A percentile compares a stretch with the other conserved stretches of the same genome.
Conservation (phyloP, 2,888 invertebrate genomes). For the Cheilosia urbana region DNA sequence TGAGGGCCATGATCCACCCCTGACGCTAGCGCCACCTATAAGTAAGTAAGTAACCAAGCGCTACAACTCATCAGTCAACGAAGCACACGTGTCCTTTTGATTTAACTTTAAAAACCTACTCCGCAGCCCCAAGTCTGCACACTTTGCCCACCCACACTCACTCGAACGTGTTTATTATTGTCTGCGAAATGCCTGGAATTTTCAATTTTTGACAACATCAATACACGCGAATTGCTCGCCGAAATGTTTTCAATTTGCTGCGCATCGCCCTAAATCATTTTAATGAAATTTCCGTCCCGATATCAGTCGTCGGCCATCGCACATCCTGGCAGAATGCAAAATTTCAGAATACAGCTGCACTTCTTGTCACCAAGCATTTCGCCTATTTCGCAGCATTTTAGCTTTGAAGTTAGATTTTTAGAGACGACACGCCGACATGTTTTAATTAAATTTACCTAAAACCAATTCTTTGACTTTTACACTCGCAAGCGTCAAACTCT, state of each 20-base stretch:
- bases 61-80: too few species aligned
- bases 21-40: too few species aligned
- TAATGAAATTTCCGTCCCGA: constrained; percentile 57
- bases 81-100: too few species aligned
- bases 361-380: neutral
- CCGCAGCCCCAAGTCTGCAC: constrained; percentile 24
- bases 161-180: neutral
- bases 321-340: constrained; percentile 9
- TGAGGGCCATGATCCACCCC: too few species aligned
- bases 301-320: constrained; percentile 12
- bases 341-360: constrained; percentile 25
- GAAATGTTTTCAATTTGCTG: constrained; percentile 34
- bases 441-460: constrained; percentile 65
- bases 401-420: constrained; percentile 38
- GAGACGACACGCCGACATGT: constrained; percentile 25
- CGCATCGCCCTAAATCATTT: constrained; percentile 56
- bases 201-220: constrained; percentile 16
- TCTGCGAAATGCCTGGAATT: constrained; percentile 25
- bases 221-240: neutral
- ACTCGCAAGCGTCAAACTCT: constrained; percentile 42
- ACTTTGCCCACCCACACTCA: neutral
- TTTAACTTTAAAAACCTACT: too few species aligned
- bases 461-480: neutral
- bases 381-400: neutral
- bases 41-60: too few species aligned